A percentile compares a stretch with the other conserved stretches of the same genome.
Evolutionary conservation across 2,797 vertebrate genomes (phyloP).

Genomic region (Halcyon chelicuti): DNA sequence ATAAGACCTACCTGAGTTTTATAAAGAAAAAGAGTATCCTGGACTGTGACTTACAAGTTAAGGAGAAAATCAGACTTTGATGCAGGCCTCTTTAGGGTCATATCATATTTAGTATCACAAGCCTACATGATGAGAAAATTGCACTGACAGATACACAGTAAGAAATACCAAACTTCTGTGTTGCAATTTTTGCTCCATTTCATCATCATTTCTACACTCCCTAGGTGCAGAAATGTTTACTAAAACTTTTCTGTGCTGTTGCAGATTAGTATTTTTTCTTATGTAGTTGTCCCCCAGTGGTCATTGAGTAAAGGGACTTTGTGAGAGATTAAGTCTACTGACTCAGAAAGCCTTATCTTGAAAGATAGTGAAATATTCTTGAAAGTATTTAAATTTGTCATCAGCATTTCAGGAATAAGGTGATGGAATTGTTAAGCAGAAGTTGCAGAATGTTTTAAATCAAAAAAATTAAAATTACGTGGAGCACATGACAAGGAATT

Average conservation of each 20-base stretch:
- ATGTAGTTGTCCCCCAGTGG: background rate
- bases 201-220: background rate
- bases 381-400: background rate
- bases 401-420: background rate
- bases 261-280: background rate
- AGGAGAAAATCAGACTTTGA: background rate
- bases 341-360: background rate
- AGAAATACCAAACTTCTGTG: background rate
- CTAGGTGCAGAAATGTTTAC: background rate
- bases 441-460: background rate
- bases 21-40: background rate
- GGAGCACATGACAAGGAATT: background rate
- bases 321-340: background rate
- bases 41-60: background rate
- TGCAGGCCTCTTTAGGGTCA: background rate
- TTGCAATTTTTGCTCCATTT: background rate
- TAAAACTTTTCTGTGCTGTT: background rate
- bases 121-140: rapidly evolving
- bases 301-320: background rate
- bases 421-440: background rate
- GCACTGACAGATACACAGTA: rapidly evolving
- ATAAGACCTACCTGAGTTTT: background rate
- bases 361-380: background rate
- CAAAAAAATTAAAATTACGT: background rate
- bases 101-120: rapidly evolving